phyloP scores from a whole-genome alignment of 92 coral and sea anemone species.

The Virgularia gustaviana region DNA sequence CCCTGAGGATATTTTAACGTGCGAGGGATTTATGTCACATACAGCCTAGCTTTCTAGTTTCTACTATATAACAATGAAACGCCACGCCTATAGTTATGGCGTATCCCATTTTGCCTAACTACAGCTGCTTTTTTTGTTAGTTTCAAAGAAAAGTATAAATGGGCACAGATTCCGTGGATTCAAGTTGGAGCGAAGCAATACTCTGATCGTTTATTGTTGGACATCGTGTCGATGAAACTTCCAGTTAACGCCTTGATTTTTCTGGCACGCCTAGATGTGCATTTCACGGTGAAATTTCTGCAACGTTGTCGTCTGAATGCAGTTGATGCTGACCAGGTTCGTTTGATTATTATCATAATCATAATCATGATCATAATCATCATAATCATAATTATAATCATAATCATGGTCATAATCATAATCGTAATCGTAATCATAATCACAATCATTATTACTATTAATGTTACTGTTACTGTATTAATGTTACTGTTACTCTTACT shows the following conservation, averaged over 20 bases:
- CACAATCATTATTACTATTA: not conserved
- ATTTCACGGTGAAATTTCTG: conserved; percentile 78
- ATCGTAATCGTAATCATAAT: not conserved
- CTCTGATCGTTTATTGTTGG: conserved; percentile 74
- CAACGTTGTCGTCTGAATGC: conserved; percentile 89
- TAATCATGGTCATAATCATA: not conserved
- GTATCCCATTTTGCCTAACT: not conserved
- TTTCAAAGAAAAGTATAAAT: conserved; percentile 87
- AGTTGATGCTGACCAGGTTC: conserved; percentile 76
- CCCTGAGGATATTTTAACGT: too few relatives aligned
- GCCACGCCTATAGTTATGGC: too few relatives aligned
- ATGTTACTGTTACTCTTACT: not conserved
- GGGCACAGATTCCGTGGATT: conserved; percentile 99
- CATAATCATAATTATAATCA: not conserved
- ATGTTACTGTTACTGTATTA: not conserved
- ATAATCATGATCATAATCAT: not conserved
- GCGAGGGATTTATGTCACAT: too few relatives aligned
- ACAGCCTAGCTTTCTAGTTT: too few relatives aligned
- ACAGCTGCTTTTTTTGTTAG: too few relatives aligned
- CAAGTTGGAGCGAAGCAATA: conserved; percentile 89
- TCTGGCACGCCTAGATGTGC: conserved; percentile 75
- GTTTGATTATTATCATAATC: not conserved
- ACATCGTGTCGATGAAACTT: conserved; percentile 93
- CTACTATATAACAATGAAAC: too few relatives aligned
- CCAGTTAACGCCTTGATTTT: conserved; percentile 89